Conservation (phyloP, 2,888 invertebrate species). For the Lomographa bimaculata region DNA sequence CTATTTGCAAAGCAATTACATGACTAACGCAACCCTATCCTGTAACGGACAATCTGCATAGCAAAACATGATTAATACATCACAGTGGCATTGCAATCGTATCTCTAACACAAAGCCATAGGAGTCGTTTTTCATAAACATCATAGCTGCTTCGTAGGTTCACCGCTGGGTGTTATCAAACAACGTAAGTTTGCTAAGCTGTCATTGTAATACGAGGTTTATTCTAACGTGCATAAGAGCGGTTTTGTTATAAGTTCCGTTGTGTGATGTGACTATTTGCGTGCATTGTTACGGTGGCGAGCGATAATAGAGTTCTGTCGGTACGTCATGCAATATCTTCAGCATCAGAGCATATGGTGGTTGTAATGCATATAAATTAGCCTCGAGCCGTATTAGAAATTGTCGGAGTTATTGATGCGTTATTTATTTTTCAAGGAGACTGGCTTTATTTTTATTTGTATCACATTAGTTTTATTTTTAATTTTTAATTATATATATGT, state of each 20-base stretch:
- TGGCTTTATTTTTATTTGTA: too few species aligned
- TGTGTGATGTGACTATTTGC: conserved; percentile 29
- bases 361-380: conserved; percentile 32
- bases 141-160: conserved; percentile 3
- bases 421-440: neutral
- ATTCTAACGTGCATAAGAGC: conserved; percentile 21
- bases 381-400: conserved; percentile 11
- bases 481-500: too few species aligned
- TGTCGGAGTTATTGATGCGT: conserved; percentile 1
- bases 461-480: too few species aligned
- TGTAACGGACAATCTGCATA: conserved; percentile 38
- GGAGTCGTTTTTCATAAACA: conserved; percentile 10
- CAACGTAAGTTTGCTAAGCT: conserved; percentile 4
- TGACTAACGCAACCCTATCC: conserved; percentile 42
- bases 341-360: conserved; percentile 27
- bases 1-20: conserved; percentile 66
- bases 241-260: conserved; percentile 30
- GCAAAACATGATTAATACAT: conserved; percentile 14
- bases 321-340: conserved; percentile 43
- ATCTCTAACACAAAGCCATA: conserved; percentile 2
- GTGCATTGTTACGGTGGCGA: conserved; percentile 15
- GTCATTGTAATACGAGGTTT: conserved; percentile 30
- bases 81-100: conserved; percentile 1
- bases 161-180: conserved; percentile 1
- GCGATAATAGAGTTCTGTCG: conserved; percentile 43